Conservation (phyloP, 2,113 vertebrate species). For the Cygnus buccinator region DNA sequence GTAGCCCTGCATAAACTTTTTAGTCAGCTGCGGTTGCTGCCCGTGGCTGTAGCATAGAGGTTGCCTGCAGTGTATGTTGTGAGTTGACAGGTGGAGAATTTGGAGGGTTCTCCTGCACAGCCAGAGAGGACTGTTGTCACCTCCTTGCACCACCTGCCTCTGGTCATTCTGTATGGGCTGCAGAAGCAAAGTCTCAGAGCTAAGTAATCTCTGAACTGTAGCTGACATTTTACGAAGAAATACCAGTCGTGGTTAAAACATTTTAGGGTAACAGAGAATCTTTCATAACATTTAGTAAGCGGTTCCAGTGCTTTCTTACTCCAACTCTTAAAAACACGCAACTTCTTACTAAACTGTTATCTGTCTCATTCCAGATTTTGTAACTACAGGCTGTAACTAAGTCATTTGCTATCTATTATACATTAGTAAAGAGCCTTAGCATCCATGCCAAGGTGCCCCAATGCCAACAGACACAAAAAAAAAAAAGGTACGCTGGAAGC, state of each 20-base stretch:
- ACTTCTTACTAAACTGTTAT: background rate
- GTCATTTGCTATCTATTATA: background rate
- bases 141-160: background rate
- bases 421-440: background rate
- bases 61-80: accelerated
- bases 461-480: background rate
- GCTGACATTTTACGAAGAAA: background rate
- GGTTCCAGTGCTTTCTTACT: background rate
- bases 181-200: background rate
- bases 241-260: background rate
- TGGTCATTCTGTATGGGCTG: background rate
- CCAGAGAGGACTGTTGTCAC: background rate
- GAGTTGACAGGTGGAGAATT: background rate
- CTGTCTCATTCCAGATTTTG: background rate
- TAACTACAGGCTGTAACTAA: background rate
- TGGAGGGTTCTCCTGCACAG: background rate
- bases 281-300: background rate
- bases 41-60: background rate
- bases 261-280: background rate
- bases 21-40: background rate
- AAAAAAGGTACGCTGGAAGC: background rate
- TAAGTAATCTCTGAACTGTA: background rate
- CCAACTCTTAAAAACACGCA: background rate
- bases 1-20: background rate
- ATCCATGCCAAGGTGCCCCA: background rate